A percentile compares a stretch with the other conserved stretches of the same genome.
Conservation (phyloP, 37 sponge, comb jelly and placozoan species). For the Lycopodina hypogea region DNA sequence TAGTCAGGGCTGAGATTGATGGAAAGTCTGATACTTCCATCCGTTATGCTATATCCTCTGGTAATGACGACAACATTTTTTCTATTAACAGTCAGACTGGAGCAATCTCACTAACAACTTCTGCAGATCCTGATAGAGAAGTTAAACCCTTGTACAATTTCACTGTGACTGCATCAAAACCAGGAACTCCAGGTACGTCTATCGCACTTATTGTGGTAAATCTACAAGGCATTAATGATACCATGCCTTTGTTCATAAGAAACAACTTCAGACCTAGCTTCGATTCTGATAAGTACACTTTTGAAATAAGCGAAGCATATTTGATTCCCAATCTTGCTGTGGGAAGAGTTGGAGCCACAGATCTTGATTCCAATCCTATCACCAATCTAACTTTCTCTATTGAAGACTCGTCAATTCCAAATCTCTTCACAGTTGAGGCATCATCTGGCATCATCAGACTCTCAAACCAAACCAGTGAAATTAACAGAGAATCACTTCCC, state of each 20-base stretch:
- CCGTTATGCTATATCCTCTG: conserved; percentile 36
- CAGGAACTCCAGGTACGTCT: conserved; percentile 8
- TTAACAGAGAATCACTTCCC: conserved; percentile 39
- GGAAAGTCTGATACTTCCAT: conserved; percentile 12
- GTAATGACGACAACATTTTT: conserved; percentile 30
- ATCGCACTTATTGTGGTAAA: conserved; percentile 37
- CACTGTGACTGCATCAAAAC: conserved; percentile 25
- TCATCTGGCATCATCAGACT: background rate
- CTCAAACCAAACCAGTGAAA: conserved; percentile 1
- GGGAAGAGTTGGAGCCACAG: conserved; percentile 32
- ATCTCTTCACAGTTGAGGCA: conserved; percentile 16
- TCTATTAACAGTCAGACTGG: conserved; percentile 44
- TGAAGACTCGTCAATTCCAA: conserved; percentile 14
- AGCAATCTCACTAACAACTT: conserved; percentile 12
- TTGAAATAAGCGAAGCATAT: conserved; percentile 18
- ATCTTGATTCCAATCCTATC: conserved; percentile 21
- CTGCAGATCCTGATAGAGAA: conserved; percentile 22
- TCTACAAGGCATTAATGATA: conserved; percentile 54
- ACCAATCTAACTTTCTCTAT: conserved; percentile 33
- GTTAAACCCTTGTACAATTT: conserved; percentile 16
- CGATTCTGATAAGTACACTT: background rate
- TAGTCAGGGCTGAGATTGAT: conserved; percentile 31
- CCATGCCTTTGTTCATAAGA: conserved; percentile 49
- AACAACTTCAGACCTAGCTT: conserved; percentile 33
- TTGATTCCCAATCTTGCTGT: conserved; percentile 6